These are phyloP conservation scores for Vanessa tameamea DNA, from an alignment of 1,140 invertebrate species.

Conservation along the genomic window DNA sequence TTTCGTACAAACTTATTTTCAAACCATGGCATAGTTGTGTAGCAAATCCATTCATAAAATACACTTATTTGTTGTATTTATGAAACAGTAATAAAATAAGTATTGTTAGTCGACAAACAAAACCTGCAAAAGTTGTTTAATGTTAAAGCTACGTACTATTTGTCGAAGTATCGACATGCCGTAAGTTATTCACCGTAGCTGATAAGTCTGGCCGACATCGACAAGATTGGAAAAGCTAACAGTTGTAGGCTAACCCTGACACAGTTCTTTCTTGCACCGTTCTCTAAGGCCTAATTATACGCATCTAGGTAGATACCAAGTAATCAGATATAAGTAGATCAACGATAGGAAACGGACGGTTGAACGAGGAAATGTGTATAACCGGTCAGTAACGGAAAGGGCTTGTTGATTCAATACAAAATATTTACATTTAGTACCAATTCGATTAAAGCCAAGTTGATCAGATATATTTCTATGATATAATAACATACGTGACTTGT, in stretches of 20 bases:
- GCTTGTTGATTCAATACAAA: not conserved
- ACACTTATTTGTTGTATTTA: too few species aligned
- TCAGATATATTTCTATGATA: not conserved
- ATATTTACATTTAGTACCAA: not conserved
- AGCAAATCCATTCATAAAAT: too few species aligned
- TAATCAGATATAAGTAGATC: conserved; percentile 52
- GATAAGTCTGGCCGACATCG: conserved; percentile 37
- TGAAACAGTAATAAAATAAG: not conserved
- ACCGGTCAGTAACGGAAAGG: conserved; percentile 39
- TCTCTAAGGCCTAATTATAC: conserved; percentile 63
- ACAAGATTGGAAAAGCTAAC: conserved; percentile 52
- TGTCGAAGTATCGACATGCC: conserved; percentile 17
- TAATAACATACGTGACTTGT: conserved; percentile 8
- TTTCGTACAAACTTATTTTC: too few species aligned
- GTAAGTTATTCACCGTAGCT: conserved; percentile 44
- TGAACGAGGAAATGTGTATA: conserved; percentile 46
- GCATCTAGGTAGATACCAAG: conserved; percentile 20
- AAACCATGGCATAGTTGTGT: too few species aligned
- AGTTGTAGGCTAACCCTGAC: conserved; percentile 57
- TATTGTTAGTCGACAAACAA: not conserved
- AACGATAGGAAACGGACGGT: conserved; percentile 54
- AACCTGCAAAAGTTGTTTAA: not conserved
- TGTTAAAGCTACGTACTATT: not conserved
- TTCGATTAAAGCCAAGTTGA: not conserved
- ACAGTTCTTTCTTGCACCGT: conserved; percentile 61